A percentile compares a stretch with the other conserved stretches of the same genome.
phyloP scores from a whole-genome alignment of 2,888 invertebrate genomes.

The Acanthacorydalis orientalis region DNA sequence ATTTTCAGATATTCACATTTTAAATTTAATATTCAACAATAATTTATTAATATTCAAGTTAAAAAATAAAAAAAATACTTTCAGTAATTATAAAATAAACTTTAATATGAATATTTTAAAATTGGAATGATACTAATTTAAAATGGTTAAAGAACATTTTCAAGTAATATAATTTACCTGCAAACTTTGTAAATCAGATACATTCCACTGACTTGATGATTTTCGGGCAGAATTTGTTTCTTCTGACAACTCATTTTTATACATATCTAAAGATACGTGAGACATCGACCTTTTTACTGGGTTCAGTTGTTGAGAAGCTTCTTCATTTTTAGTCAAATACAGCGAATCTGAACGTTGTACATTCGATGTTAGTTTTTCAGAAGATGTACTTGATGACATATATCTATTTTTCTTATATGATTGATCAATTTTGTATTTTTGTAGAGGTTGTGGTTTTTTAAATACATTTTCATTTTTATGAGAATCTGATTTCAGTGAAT shows the following conservation, averaged over 20 bases:
- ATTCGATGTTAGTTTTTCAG: conserved; percentile 4
- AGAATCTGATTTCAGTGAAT: no score
- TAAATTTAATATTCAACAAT: background rate
- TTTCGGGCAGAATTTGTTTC: conserved; percentile 16
- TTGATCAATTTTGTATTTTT: background rate
- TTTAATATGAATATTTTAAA: no score
- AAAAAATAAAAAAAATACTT: no score
- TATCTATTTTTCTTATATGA: conserved; percentile 5
- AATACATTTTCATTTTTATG: conserved; percentile 8
- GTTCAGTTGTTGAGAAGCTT: conserved; percentile 16
- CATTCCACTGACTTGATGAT: conserved; percentile 25
- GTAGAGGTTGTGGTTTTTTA: conserved; percentile 1
- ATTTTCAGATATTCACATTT: background rate
- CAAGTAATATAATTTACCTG: conserved; percentile 19
- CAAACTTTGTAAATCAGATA: conserved; percentile 27
- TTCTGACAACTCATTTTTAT: conserved; percentile 10
- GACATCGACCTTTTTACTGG: conserved; percentile 29
- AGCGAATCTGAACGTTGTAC: conserved; percentile 12
- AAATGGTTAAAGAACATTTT: no score
- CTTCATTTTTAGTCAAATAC: conserved; percentile 6
- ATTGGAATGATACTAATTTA: no score
- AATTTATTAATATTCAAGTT: no score
- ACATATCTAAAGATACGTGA: conserved; percentile 24
- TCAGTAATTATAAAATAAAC: no score
- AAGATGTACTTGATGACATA: conserved; percentile 9